phyloP scores from a whole-genome alignment of 2,888 invertebrate genomes.

The Keiferia lycopersicella region DNA sequence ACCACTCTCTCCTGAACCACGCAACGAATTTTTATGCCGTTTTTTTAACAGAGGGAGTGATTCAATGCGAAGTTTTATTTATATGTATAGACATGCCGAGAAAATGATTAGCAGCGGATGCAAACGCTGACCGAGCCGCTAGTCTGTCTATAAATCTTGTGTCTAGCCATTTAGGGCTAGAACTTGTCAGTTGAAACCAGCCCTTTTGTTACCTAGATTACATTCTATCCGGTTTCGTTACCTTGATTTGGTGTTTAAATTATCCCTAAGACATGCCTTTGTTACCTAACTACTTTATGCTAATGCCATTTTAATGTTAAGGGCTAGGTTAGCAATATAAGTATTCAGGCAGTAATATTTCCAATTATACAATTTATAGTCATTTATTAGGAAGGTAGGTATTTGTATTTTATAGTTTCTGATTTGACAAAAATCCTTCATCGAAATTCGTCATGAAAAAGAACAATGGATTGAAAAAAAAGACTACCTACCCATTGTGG shows the following conservation, averaged over 20 bases:
- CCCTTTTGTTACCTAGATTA: slow-evolving; percentile 37
- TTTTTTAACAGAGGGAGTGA: no score
- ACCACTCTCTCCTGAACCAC: no score
- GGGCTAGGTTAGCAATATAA: background rate
- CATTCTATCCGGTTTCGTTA: slow-evolving; percentile 50
- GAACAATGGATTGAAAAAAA: no score
- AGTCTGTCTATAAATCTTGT: background rate
- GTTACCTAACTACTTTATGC: slow-evolving; percentile 30
- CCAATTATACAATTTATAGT: background rate
- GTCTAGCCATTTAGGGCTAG: background rate
- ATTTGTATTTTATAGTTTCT: no score
- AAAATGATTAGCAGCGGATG: no score
- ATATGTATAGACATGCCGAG: no score
- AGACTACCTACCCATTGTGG: no score
- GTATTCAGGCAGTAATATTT: background rate
- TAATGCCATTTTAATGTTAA: slow-evolving; percentile 1
- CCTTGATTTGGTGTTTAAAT: slow-evolving; percentile 49
- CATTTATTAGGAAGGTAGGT: background rate
- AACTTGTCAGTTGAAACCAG: slow-evolving; percentile 10
- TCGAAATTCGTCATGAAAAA: no score
- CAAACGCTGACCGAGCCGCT: background rate
- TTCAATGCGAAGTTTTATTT: no score
- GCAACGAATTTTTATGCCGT: no score
- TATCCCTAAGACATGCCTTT: slow-evolving; percentile 39
- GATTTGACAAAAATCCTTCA: no score